Evolutionary conservation across 2,113 vertebrate species (phyloP), one percentile per base, ranked within the genome.

Genomic region (Pterocles gutturalis): DNA sequence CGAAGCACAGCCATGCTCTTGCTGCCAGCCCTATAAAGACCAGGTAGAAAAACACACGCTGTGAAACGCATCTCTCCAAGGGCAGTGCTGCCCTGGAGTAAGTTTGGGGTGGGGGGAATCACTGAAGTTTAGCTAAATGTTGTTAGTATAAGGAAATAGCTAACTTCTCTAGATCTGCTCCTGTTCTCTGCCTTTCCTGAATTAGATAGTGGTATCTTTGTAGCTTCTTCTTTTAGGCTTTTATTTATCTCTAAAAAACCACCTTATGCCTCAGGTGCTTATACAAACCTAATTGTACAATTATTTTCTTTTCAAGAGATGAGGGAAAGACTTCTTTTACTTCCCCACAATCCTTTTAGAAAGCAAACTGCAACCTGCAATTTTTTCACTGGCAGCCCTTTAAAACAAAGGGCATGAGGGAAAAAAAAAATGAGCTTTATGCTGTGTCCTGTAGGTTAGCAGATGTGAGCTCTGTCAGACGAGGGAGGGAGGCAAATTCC

Each of bases 311-410:
- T 86, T 61, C 3, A 1, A 61, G 86, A 69, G 45, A 62, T 46
- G 51, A 86, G 90, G 87, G 73, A 53, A 87, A 79, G 81, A 28
- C 70, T 65, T 38, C 13, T 71, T 90, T 54, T 31, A 22, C 71
- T 81, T 80, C 79, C 46, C 87, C 49, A 5, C 84, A 31, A 29
- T 51, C 57, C 48, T 91, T 79, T 70, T 7, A 58, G 76, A 78
- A 60, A 83, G 38, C 58, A 13, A 51, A 91, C 73, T 75, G 77
- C 91, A 87, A 72, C 70, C 82, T 64, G 58, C 88, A 41, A 26
- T 86, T 95, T 95, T 95, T 94, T 94, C 85, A 66, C 79, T 49
- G 64, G 93, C 93, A 92, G 67, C 38, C 17, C 86, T 93, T 91
- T 94, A 94, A 94, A 95, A 94, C 83, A 95, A 96, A 90, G 91